A percentile compares a stretch with the other conserved stretches of the same genome.
Evolutionary conservation across 2,797 vertebrate species (phyloP).

Genomic region (Pygocentrus nattereri): DNA sequence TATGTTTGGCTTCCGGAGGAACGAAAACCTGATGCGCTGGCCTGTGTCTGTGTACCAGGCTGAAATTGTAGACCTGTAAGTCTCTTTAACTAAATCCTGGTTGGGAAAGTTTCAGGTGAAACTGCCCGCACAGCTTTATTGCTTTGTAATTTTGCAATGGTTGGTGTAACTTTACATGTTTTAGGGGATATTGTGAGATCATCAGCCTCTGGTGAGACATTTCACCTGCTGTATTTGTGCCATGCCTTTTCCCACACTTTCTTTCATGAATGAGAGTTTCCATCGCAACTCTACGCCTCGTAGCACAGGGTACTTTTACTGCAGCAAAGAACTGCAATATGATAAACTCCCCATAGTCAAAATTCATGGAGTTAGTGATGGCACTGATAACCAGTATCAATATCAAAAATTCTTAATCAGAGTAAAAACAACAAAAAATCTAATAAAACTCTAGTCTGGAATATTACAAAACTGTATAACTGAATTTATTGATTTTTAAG

Average conservation of each 20-base stretch:
- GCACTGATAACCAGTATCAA: neutral
- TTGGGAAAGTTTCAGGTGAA: conserved; percentile 4
- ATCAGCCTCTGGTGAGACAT: conserved; percentile 1
- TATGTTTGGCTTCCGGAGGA: neutral
- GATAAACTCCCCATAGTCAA: neutral
- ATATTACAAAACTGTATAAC: neutral
- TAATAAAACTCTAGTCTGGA: neutral
- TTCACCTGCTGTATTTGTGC: neutral
- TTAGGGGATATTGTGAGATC: neutral
- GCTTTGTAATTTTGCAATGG: conserved; percentile 6
- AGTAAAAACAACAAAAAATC: too few relatives aligned
- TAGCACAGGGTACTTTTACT: neutral
- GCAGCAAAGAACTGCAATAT: neutral
- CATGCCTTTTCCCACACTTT: neutral
- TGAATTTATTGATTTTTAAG: too few relatives aligned
- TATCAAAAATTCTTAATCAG: neutral
- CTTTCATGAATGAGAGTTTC: neutral
- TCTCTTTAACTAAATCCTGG: neutral
- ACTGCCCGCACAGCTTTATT: neutral
- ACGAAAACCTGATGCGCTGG: neutral
- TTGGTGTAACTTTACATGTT: conserved; percentile 1
- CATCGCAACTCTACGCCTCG: neutral
- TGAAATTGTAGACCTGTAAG: neutral
- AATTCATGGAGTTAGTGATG: neutral
- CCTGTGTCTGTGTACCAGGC: neutral